A percentile compares a stretch with the other conserved stretches of the same genome.
These are phyloP conservation scores for Ceratina japonica DNA, from an alignment of 1,140 invertebrate genomes.

Conservation along the genomic window DNA sequence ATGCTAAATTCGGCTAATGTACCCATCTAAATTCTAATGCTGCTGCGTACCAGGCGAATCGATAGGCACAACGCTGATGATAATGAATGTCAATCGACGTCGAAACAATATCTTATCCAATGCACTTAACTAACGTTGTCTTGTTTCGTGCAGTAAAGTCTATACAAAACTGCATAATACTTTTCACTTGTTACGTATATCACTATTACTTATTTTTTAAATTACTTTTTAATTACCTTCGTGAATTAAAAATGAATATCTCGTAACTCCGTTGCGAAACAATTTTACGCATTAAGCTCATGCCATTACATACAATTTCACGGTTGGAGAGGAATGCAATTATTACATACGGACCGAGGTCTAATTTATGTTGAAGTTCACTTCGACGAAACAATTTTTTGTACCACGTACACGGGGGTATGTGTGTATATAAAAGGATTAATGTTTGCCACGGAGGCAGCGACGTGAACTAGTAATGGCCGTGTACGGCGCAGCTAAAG, in stretches of 20 bases:
- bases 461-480: slow-evolving; percentile 25
- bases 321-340: slow-evolving; percentile 37
- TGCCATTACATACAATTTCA: not conserved
- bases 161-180: too few relatives aligned
- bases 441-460: slow-evolving; percentile 4
- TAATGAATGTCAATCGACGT: slow-evolving; percentile 20
- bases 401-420: not conserved
- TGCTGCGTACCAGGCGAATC: not conserved
- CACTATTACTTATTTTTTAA: too few relatives aligned
- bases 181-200: too few relatives aligned
- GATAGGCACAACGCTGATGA: not conserved
- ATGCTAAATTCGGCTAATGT: slow-evolving; percentile 32
- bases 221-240: too few relatives aligned
- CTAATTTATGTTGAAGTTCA: slow-evolving; percentile 47
- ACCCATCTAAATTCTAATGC: slow-evolving; percentile 38
- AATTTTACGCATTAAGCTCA: slow-evolving; percentile 15
- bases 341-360: slow-evolving; percentile 39
- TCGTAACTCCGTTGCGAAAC: slow-evolving; percentile 37
- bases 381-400: slow-evolving; percentile 49
- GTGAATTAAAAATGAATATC: too few relatives aligned
- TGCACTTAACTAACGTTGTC: not conserved
- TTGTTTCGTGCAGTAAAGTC: too few relatives aligned
- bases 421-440: slow-evolving; percentile 21
- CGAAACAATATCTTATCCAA: slow-evolving; percentile 13
- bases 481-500: slow-evolving; percentile 13